These are phyloP conservation scores for Suillia variegata DNA, from an alignment of 2,888 invertebrate genomes.

Conservation along the genomic window DNA sequence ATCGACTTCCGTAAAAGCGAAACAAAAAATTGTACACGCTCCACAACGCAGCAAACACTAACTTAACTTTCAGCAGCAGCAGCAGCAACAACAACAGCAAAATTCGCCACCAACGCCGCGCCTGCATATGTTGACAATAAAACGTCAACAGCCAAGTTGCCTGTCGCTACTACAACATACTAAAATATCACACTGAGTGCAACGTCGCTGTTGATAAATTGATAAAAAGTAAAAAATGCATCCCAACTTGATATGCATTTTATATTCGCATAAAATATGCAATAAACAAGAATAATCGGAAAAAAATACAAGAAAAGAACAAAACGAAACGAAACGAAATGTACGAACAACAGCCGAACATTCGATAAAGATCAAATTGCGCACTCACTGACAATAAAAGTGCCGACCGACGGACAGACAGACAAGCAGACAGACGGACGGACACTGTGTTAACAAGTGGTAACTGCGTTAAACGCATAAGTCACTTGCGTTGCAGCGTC, in stretches of 20 bases:
- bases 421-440: conserved; percentile 32
- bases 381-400: conserved; percentile 7
- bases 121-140: conserved; percentile 45
- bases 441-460: conserved; percentile 53
- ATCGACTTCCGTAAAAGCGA: conserved; percentile 43
- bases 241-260: too few species aligned
- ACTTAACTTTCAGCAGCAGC: neutral
- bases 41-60: conserved; percentile 1
- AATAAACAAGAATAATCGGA: neutral
- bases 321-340: too few species aligned
- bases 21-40: neutral
- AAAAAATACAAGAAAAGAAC: too few species aligned
- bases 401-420: too few species aligned
- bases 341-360: neutral
- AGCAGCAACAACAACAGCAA: conserved; percentile 15
- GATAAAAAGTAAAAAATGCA: neutral
- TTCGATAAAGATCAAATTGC: neutral
- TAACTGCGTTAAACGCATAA: conserved; percentile 28
- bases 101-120: conserved; percentile 12
- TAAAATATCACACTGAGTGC: neutral
- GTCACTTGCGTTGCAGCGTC: conserved; percentile 4
- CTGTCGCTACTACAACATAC: neutral
- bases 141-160: conserved; percentile 49
- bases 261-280: neutral
- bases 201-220: neutral